Evolutionary conservation across 1,140 invertebrate species (phyloP).

Genomic region (Semibalanus balanoides): DNA sequence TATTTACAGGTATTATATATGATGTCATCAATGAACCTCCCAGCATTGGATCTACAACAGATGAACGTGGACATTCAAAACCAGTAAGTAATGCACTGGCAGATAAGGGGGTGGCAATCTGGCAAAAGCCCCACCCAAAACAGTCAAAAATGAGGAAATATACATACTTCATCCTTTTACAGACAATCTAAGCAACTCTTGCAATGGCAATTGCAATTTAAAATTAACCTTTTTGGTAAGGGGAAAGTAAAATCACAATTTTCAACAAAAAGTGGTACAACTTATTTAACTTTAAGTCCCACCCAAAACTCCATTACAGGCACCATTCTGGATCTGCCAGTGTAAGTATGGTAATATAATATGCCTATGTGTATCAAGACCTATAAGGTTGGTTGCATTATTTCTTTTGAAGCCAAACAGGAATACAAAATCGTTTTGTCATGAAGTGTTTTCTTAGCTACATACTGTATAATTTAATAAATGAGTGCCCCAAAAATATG

Average conservation of each 20-base stretch:
- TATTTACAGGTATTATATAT: conserved; percentile 83
- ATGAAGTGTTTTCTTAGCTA: too few species aligned
- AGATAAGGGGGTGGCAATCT: conserved; percentile 4
- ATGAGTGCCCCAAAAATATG: too few species aligned
- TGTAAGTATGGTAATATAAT: conserved; percentile 8
- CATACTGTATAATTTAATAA: too few species aligned
- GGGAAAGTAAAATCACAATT: too few species aligned
- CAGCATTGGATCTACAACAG: conserved; percentile 90
- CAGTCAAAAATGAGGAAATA: not conserved
- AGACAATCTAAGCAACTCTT: not conserved
- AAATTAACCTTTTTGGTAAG: not conserved
- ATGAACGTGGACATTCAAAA: conserved; percentile 86
- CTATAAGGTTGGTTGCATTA: too few species aligned
- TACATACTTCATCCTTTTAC: not conserved
- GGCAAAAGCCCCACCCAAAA: not conserved
- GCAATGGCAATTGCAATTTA: not conserved
- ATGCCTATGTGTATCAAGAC: conserved; percentile 10
- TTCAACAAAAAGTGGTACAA: too few species aligned
- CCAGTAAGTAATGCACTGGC: too few species aligned
- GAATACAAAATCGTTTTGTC: too few species aligned
- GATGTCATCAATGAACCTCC: conserved; percentile 97
- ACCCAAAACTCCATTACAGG: not conserved
- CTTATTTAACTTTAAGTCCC: too few species aligned
- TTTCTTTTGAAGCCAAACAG: too few species aligned
- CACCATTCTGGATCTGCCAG: conserved; percentile 8